phyloP scores from a whole-genome alignment of 1,140 invertebrate genomes.

The Mya arenaria region DNA sequence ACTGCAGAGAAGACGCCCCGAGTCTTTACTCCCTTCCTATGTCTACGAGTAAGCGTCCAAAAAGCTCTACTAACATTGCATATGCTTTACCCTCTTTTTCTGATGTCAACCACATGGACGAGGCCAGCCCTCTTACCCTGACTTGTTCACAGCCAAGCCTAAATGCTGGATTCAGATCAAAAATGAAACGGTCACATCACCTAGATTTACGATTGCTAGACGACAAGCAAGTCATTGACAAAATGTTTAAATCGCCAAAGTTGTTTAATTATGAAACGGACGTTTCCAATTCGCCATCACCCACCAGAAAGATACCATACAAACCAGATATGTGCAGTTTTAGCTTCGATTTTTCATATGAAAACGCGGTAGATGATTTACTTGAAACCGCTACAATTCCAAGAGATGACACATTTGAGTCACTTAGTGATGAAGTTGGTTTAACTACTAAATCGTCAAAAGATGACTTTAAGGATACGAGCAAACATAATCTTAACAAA shows the following conservation, averaged over 20 bases:
- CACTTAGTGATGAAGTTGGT: slow-evolving; percentile 40
- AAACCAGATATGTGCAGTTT: too few species aligned
- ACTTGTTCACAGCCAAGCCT: not conserved
- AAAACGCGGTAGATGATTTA: slow-evolving; percentile 46
- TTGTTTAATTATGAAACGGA: slow-evolving; percentile 5
- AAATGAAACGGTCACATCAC: not conserved
- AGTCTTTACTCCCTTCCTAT: too few species aligned
- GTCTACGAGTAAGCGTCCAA: too few species aligned
- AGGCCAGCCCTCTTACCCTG: too few species aligned
- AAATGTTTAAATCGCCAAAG: not conserved
- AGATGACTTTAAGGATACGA: too few species aligned
- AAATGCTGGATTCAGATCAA: not conserved
- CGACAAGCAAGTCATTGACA: not conserved
- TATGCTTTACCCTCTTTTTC: too few species aligned
- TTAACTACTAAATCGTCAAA: too few species aligned
- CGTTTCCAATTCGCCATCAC: slow-evolving; percentile 6
- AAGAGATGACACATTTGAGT: slow-evolving; percentile 30
- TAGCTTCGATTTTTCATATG: slow-evolving; percentile 62
- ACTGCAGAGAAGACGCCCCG: too few species aligned
- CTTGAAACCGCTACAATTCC: slow-evolving; percentile 50
- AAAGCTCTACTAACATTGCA: too few species aligned
- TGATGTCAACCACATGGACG: too few species aligned
- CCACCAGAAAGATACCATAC: too few species aligned
- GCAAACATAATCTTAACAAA: too few species aligned
- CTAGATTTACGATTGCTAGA: not conserved